Base-by-base conservation (phyloP, 1,140 invertebrate genomes). In the Euura saliciscinereae region DNA sequence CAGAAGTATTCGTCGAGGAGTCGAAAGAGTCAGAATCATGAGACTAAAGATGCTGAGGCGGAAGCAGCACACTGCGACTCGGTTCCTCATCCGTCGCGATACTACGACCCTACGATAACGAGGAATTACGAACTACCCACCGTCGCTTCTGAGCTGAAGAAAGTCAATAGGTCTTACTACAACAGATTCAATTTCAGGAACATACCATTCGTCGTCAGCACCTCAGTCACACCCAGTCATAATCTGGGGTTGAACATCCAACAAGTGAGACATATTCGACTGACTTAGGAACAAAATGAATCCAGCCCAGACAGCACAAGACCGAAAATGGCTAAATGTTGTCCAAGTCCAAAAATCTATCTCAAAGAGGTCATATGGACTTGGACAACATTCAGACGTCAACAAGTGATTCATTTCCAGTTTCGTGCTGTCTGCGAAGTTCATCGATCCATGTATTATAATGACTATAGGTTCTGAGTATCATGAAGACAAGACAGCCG, bases 231-330 rank as follows among this genome's bases (percentile, higher is more conserved):
- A 10, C 88, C 85, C 0, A 90, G 88, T 78, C 86, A 90, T 72
- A 91, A 91, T 80, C 82, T 90, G 43, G 89, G 89, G 45, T 83
- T 90, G 43, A 90, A 90, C 76, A 89, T 91, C 70, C 90, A 91
- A 75, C 87, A 90, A 83, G 86, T 86, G 43, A 65, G 74, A 65
- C 28, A 28, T 28, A 28, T 28, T 28, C 28, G 28, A 28, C 28
- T 1, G 28, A 28, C 28, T 28, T 28, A 28, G 28, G 28, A 28
- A 28, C 28, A 28, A 28, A 28, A 28, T 28, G 28, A 28, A 28
- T 28, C 28, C 28, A 28, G 28, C 28, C 28, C 28, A 28, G 28
- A 28, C 28, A 28, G 28, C 28, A 28, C 28, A 28, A 28, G 0
- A 28, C 28, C 1, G 28, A 28, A 28, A 28, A 28, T 28, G 28